Evolutionary conservation across 2,888 invertebrate species (phyloP), one percentile per base, ranked within the genome.

Genomic region (Chromoteleia sp.): DNA sequence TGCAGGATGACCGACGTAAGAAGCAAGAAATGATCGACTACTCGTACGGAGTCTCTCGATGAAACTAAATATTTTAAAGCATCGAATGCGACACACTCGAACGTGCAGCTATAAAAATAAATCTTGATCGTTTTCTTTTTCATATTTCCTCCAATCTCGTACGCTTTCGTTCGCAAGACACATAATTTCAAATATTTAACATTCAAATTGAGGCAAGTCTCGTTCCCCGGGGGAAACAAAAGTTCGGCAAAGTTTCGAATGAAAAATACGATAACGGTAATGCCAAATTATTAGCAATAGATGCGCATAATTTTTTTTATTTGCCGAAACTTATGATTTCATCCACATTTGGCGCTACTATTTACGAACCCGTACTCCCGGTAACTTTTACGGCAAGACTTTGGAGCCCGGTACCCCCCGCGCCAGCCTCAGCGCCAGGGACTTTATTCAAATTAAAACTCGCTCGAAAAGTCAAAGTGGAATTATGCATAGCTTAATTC

Each of bases 391-490:
- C 25, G 41, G 6, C 43, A 29, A 52, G 74, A 63, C 68, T 73
- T 74, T 67, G 17, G 56, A 68, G 45, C 45, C 36, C 59, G 33
- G 50, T 67, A 50, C 19, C 30, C 36, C 39, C 33, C 41, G 19
- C 30, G 25, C 50, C 10, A 19, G 14, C 43, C 7, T 30, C 70
- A 25, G 25, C n/a, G n/a, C 21, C 19, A 12, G 12, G 14, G 29
- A 43, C 50, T 73, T 68, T 75, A 50, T 70, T 75, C 70, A 71
- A 81, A 74, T 75, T 74, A 70, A 75, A 75, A 75, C 63, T 71
- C 59, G 6, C 3, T 17, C 39, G 15, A 10, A 25, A 41, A 67
- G 41, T 73, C 78, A 52, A 61, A 71, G 33, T 67, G 36, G 45
- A 61, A 56, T 52, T 73, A n/a, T 12, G 52, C 30, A 19, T 29